Evolutionary conservation across 1,140 invertebrate species (phyloP), one percentile per base, ranked within the genome.

Genomic region (Hypsibius dujardini): DNA sequence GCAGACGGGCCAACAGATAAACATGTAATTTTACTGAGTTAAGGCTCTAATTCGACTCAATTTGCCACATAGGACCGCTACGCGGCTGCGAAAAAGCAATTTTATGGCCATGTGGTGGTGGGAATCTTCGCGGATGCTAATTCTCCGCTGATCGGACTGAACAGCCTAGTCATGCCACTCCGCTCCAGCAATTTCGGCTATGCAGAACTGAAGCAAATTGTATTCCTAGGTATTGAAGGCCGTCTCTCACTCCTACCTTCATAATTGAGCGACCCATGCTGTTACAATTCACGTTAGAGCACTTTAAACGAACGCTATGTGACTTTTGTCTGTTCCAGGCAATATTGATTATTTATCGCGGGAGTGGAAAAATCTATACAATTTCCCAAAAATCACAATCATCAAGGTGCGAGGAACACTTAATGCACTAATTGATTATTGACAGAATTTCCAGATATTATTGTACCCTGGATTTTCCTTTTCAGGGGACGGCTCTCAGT

Each of bases 341-440:
- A 56, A 56, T 56, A n/a, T 56, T n/a, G 50, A 56, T 7, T 56
- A 56, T 56, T n/a, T 56, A 7, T 7, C 7, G n/a, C 50, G 50
- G 50, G 50, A 56, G n/a, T 56, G 50, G 50, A 56, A 56, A 56
- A 56, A 56, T 56, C 50, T 56, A 56, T 56, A 56, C n/a, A 56
- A 56, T 56, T 56, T 56, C 50, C 50, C 50, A 56, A 56, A 56
- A n/a, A n/a, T 56, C 7, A 56, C 50, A 7, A 7, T 56, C 7
- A 56, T 56, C 50, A 56, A 56, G 50, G 50, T 56, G n/a, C 7
- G 50, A n/a, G n/a, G n/a, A n/a, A n/a, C n/a, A n/a, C n/a, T n/a
- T n/a, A n/a, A n/a, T n/a, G n/a, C n/a, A n/a, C n/a, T n/a, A n/a
- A n/a, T n/a, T n/a, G n/a, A n/a, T n/a, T n/a, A n/a, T n/a, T n/a